phyloP scores from a whole-genome alignment of 1,140 invertebrate species.

The Eumaeus atala region DNA sequence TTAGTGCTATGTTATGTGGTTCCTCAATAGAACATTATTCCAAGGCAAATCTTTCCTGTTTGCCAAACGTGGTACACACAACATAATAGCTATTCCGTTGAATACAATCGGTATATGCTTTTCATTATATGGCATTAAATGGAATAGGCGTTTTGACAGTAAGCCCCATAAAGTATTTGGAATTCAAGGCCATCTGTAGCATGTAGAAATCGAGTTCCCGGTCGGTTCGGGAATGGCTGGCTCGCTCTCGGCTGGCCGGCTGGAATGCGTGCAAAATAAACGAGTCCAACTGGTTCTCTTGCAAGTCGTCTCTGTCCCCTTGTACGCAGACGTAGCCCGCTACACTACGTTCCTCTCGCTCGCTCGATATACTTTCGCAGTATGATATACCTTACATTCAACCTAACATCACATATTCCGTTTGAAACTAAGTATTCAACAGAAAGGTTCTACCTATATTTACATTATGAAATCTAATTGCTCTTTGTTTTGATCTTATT shows the following conservation, averaged over 20 bases:
- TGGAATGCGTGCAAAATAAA: conserved; percentile 73
- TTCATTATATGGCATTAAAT: no score
- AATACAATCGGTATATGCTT: no score
- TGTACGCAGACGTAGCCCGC: conserved; percentile 43
- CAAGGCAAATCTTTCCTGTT: no score
- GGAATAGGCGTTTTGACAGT: no score
- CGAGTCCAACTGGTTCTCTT: conserved; percentile 59
- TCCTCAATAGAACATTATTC: no score
- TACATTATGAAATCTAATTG: no score
- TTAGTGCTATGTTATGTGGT: no score
- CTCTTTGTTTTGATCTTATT: no score
- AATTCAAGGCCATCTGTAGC: conserved; percentile 54
- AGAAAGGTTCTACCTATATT: no score
- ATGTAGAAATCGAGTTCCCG: conserved; percentile 52
- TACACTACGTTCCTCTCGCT: conserved; percentile 32
- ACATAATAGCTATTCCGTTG: no score
- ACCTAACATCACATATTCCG: conserved; percentile 13
- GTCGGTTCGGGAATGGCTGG: conserved; percentile 53
- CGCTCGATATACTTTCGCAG: conserved; percentile 26
- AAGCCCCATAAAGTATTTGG: conserved; percentile 25
- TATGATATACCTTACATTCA: conserved; percentile 28
- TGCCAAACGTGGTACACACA: no score
- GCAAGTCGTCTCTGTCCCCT: conserved; percentile 55
- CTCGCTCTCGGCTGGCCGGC: conserved; percentile 46
- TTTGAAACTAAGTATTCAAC: no score